Evolutionary conservation across 2,888 invertebrate species (phyloP).

Genomic region (Limnephilus lunatus): DNA sequence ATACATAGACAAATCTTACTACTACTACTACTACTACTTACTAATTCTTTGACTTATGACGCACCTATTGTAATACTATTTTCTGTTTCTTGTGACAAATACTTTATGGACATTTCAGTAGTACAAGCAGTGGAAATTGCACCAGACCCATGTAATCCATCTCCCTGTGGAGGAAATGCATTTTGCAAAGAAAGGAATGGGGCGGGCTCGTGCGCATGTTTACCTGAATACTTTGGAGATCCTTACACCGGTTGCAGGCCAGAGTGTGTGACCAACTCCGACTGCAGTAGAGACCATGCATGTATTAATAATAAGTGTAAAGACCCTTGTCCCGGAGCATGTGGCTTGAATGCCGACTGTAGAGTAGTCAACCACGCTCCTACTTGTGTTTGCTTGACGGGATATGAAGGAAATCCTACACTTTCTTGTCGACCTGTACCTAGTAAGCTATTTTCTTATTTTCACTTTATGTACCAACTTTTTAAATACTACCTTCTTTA

Average conservation of each 20-base stretch:
- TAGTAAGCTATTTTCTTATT: constrained; percentile 61
- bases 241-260: constrained; percentile 91
- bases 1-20: constrained; percentile 16
- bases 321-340: constrained; percentile 89
- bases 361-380: constrained; percentile 89
- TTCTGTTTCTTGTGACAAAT: constrained; percentile 2
- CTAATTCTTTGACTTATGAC: constrained; percentile 36
- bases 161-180: constrained; percentile 92
- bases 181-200: constrained; percentile 89
- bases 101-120: constrained; percentile 71
- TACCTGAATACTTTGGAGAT: constrained; percentile 90
- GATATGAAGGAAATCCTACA: constrained; percentile 87
- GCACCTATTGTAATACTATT: constrained; percentile 3
- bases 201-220: constrained; percentile 89
- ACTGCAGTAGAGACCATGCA: constrained; percentile 86
- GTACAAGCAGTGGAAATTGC: constrained; percentile 81
- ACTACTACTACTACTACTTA: constrained; percentile 14
- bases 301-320: constrained; percentile 91
- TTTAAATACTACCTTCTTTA: constrained; percentile 34
- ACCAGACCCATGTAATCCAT: constrained; percentile 88
- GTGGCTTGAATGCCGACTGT: constrained; percentile 89
- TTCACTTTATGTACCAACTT: constrained; percentile 1
- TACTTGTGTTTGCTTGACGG: constrained; percentile 86
- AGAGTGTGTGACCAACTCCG: constrained; percentile 90
- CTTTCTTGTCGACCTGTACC: constrained; percentile 73